Evolutionary conservation across 2,113 vertebrate genomes (phyloP).

Genomic region (Baryphthengus martii): DNA sequence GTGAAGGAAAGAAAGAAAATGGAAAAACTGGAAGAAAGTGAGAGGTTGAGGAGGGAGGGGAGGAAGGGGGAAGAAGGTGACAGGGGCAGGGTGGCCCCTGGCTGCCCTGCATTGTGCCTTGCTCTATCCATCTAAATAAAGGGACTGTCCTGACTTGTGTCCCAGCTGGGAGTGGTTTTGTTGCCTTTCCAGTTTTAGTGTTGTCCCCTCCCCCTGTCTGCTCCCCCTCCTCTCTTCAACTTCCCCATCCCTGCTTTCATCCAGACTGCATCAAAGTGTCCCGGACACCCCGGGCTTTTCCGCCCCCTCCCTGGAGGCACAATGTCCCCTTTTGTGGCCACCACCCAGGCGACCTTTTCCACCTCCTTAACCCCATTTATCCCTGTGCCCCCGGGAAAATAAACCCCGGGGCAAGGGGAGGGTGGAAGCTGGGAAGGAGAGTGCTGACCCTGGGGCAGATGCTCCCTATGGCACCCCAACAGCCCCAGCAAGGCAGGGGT

Average conservation of each 20-base stretch:
- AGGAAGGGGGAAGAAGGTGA: not conserved
- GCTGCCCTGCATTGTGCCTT: not conserved
- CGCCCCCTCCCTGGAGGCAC: not conserved
- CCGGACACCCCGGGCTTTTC: not conserved
- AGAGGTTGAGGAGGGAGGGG: not conserved
- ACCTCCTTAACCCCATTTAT: slow-evolving; percentile 75
- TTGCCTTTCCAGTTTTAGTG: not conserved
- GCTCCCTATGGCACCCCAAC: not conserved
- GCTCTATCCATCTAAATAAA: slow-evolving; percentile 79
- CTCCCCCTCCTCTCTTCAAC: not conserved
- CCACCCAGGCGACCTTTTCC: slow-evolving; percentile 66
- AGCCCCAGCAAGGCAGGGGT: not conserved
- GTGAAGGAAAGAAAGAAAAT: not conserved
- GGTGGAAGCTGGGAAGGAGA: not conserved
- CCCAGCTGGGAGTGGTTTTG: slow-evolving; percentile 54
- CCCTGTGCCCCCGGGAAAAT: slow-evolving; percentile 48
- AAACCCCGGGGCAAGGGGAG: slow-evolving; percentile 43
- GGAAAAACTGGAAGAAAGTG: not conserved
- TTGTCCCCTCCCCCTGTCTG: not conserved
- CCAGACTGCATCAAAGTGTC: not conserved
- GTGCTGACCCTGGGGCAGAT: not conserved
- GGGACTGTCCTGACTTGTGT: slow-evolving; percentile 69
- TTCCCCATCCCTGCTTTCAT: not conserved
- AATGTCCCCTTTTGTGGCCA: slow-evolving; percentile 64
- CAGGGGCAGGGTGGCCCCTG: not conserved